Evolutionary conservation across 2,888 invertebrate genomes (phyloP).

Genomic region (Megamerina dolium): DNA sequence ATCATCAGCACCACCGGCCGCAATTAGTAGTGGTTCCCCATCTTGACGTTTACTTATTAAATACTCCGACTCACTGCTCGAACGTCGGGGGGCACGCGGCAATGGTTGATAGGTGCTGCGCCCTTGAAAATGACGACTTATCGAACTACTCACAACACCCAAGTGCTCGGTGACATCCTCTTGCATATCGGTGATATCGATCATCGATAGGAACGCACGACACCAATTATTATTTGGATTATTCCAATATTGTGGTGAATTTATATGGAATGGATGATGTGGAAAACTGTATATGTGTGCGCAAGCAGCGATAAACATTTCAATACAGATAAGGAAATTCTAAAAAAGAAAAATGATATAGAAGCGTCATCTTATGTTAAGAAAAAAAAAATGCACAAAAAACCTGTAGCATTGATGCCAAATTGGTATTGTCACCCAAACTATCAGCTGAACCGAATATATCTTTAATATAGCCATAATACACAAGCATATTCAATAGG

Average conservation of each 20-base stretch:
- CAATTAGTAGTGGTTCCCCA: too few species aligned
- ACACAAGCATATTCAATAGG: constrained; percentile 78
- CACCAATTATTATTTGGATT: constrained; percentile 57
- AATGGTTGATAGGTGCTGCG: constrained; percentile 66
- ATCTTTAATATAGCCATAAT: constrained; percentile 71
- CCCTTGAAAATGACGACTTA: constrained; percentile 72
- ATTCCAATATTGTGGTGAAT: constrained; percentile 54
- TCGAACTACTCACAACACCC: constrained; percentile 76
- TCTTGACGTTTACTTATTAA: constrained; percentile 38
- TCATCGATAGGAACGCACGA: constrained; percentile 83
- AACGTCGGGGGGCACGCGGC: constrained; percentile 59
- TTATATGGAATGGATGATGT: constrained; percentile 73
- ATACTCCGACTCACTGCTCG: constrained; percentile 53
- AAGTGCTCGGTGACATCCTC: constrained; percentile 90
- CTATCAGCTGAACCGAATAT: constrained; percentile 65
- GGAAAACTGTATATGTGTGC: constrained; percentile 95
- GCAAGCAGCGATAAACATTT: constrained; percentile 94
- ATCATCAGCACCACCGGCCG: background rate
- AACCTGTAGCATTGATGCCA: constrained; percentile 79
- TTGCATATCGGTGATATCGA: constrained; percentile 94
- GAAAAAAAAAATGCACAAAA: too few species aligned
- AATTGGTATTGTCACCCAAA: constrained; percentile 61
- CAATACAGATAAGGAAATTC: constrained; percentile 94
- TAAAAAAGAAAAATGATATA: constrained; percentile 49
- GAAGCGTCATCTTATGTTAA: background rate